Base-by-base conservation (phyloP, 2,888 invertebrate genomes). In the Synergus laeviventris region DNA sequence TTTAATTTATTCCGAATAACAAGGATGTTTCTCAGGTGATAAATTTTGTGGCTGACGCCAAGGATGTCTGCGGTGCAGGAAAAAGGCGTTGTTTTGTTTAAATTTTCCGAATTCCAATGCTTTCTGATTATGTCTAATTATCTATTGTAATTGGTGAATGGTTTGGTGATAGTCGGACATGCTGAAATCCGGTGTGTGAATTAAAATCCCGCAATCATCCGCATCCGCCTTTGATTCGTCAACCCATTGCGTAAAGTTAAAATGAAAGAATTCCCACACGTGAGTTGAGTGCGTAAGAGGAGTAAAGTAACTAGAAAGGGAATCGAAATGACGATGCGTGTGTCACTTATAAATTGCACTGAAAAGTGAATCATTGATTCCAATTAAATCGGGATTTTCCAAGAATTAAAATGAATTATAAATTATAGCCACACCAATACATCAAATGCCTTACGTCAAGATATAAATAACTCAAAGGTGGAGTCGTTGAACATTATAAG, bases 151-250 rank as follows among this genome's bases (percentile, higher is more conserved):
- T 45, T 45, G 1, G 4, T n/a, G 18, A 21, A 18, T 54, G n/a
- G 18, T 16, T 16, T 45, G 9, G 54, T 54, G 18, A 54, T 18
- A 54, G 18, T 54, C 11, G 21, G 11, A 56, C 4, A 70, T 31
- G n/a, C 49, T 11, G 24, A 4, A 36, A 56, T 18, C 14, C 2
- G 12, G 42, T 56, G 12, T 45, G 9, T 31, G 11, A 74, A 42
- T 75, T 60, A 36, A 76, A 64, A 74, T 64, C n/a, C 66, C 42
- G 56, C 8, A 45, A 4, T 70, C 9, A 62, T 62, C 38, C 14
- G 77, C 64, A 86, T 86, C 82, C 81, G 81, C 73, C 76, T 81
- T 85, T 81, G 86, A 86, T 82, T 85, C 85, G 85, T 80, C 78
- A 74, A 75, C 76, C 62, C 74, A 78, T 86, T 85, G 82, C 83